Evolutionary conservation across 2,888 invertebrate species (phyloP).

Genomic region (Agonum fuliginosum): DNA sequence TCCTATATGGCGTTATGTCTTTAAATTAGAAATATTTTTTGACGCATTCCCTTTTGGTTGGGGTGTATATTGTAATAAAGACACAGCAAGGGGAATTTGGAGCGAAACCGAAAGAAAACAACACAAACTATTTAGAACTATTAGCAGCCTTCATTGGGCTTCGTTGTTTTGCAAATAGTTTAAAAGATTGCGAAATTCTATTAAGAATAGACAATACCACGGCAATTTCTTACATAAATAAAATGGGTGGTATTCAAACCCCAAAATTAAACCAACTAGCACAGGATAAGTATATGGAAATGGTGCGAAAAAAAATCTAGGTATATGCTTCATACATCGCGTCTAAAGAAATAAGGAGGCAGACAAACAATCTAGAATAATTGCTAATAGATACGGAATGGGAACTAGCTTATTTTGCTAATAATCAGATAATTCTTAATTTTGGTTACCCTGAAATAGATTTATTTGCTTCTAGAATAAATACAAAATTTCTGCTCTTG

Average conservation of each 20-base stretch:
- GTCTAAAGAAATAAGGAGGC: slow-evolving; percentile 62
- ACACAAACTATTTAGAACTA: slow-evolving; percentile 65
- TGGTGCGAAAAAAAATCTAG: slow-evolving; percentile 62
- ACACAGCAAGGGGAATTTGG: slow-evolving; percentile 63
- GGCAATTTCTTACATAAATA: slow-evolving; percentile 63
- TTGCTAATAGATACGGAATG: slow-evolving; percentile 60
- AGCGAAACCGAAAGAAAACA: slow-evolving; percentile 55
- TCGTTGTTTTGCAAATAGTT: slow-evolving; percentile 63
- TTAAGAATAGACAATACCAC: slow-evolving; percentile 63
- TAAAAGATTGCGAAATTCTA: slow-evolving; percentile 61
- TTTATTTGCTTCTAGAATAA: slow-evolving; percentile 61
- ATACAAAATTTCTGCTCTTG: slow-evolving; percentile 62
- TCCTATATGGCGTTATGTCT: not conserved
- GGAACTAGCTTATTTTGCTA: no score
- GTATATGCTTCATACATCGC: slow-evolving; percentile 63
- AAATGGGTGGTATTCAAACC: slow-evolving; percentile 63
- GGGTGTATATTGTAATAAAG: slow-evolving; percentile 62
- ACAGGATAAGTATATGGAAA: slow-evolving; percentile 64
- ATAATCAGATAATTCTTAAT: slow-evolving; percentile 31
- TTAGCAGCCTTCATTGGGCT: slow-evolving; percentile 63
- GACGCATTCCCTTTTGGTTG: slow-evolving; percentile 63
- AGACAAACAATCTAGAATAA: slow-evolving; percentile 58
- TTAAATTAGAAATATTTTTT: slow-evolving; percentile 56
- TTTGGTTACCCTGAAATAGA: slow-evolving; percentile 60
- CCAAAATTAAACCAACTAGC: slow-evolving; percentile 61